Base-by-base conservation (phyloP, 2,797 vertebrate genomes). In the Cuculus canorus region DNA sequence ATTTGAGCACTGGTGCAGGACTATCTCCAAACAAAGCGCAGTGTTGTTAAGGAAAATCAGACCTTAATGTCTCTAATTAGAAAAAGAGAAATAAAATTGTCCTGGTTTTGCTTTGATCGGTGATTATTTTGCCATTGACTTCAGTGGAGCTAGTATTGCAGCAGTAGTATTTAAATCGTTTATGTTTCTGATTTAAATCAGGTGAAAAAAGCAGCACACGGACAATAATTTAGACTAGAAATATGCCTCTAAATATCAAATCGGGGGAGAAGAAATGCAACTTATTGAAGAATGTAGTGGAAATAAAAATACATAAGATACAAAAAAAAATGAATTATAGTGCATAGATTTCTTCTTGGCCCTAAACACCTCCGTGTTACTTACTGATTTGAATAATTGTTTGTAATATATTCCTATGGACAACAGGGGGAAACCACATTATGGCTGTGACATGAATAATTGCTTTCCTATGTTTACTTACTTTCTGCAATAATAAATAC, bases 381-480 rank as follows among this genome's bases (percentile, higher is more conserved):
- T 82, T 85, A 73, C 39, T 57, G 48, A 86, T 93, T 75, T 54
- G 76, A 85, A 68, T 84, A 92, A 92, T 54, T 82, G 16, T 27
- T 75, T 85, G 41, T 56, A 78, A 10, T 88, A 80, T 92, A 93
- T 95, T 86, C 53, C 48, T 85, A 30, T 28, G n/a, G 41, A 93
- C 70, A 93, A 88, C 6, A 6, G 17, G 48, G 33, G 48, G 64
- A 94, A 96, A 88, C 68, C 71, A 78, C 61, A 81, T 76, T 71
- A 66, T 85, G 86, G 39, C 79, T 92, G 43, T 66, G 54, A 95
- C 79, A 89, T 0, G 0, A 94, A 77, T 92, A 84, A 92, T 89
- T 85, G 69, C 81, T 93, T 93, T 85, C 65, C 86, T 95, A 80
- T 69, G n/a, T 92, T 89, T 77, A 94, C 81, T 92, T 88, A 91